Evolutionary conservation across 1,140 invertebrate species (phyloP).

Genomic region (Zaprionus kolodkinae): DNA sequence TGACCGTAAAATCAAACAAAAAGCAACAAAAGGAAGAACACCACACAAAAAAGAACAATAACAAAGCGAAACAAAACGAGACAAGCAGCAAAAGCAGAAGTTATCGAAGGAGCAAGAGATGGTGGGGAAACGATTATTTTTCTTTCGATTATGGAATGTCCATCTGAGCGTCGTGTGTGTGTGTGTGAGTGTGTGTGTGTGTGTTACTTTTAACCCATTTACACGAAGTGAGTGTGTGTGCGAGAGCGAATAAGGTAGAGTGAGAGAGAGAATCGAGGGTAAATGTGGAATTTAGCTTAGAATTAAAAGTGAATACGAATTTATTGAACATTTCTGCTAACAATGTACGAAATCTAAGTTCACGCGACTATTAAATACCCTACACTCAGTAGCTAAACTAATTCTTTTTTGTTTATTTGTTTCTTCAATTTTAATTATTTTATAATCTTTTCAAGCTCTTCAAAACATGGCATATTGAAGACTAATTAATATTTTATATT

Average conservation of each 20-base stretch:
- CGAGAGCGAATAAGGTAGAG: not conserved
- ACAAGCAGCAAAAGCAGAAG: too few relatives aligned
- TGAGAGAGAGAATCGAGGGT: not conserved
- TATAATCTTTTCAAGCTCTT: too few relatives aligned
- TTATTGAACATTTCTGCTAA: slow-evolving; percentile 23
- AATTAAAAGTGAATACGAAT: slow-evolving; percentile 48
- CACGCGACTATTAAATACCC: not conserved
- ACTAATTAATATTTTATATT: too few relatives aligned
- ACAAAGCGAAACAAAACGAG: not conserved
- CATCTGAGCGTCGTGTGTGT: slow-evolving; percentile 18
- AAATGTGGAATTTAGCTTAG: slow-evolving; percentile 15
- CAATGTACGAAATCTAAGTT: slow-evolving; percentile 15
- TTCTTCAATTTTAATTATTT: too few relatives aligned
- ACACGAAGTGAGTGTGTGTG: not conserved
- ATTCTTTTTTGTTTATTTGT: too few relatives aligned
- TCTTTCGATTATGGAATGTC: slow-evolving; percentile 44
- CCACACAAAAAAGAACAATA: slow-evolving; percentile 35
- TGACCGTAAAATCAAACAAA: slow-evolving; percentile 25
- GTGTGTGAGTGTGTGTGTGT: not conserved
- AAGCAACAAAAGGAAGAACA: slow-evolving; percentile 27
- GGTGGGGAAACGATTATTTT: slow-evolving; percentile 26
- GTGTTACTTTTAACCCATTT: not conserved
- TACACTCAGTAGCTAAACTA: not conserved
- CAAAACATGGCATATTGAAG: too few relatives aligned
- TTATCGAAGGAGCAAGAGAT: too few relatives aligned